Base-by-base conservation (phyloP, 2,113 vertebrate genomes). In the Lucifuga dentata region DNA sequence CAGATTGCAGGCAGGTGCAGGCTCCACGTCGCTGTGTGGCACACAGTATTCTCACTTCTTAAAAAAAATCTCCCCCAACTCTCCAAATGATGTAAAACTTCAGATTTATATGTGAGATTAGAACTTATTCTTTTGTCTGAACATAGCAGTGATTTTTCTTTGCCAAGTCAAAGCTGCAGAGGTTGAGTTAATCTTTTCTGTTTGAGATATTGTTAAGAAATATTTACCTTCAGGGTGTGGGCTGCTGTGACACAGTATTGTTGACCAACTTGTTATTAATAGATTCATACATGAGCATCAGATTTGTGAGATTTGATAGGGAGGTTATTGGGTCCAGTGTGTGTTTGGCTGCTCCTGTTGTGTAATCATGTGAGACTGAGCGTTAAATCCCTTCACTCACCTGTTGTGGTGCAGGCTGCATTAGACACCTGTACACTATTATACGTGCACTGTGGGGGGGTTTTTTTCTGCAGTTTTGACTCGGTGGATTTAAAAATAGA, bases 1-100 rank as follows among this genome's bases (percentile, higher is more conserved):
- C 44, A 64, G 46, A 57, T 57, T 61, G 5, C 29, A 44, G 74
- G 75, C 89, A 90, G 87, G 87, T 90, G 87, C 81, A 84, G 53
- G 32, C 32, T 68, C 13, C 57, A 23, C 5, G 21, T 64, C 55
- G 61, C 58, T 38, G 19, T 24, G 1, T 19, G 11, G 33, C 19
- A 63, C 10, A 48, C 51, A 46, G 39, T 59, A 43, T 51, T 64
- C 66, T 81, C 67, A 64, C 43, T 32, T 68, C n/a, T n/a, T n/a
- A n/a, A n/a, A n/a, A n/a, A n/a, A n/a, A n/a, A n/a, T n/a, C 26
- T 29, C 26, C 26, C 26, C 7, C 7, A 29, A 29, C 26, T 29
- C 7, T 29, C 7, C 26, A 29, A 29, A 7, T 29, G 26, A 29
- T 29, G 7, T 3, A 29, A 29, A 29, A 29, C 26, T 29, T 29